Base-by-base conservation (phyloP, 2,113 vertebrate species). In the Tetraodon nigroviridis region DNA sequence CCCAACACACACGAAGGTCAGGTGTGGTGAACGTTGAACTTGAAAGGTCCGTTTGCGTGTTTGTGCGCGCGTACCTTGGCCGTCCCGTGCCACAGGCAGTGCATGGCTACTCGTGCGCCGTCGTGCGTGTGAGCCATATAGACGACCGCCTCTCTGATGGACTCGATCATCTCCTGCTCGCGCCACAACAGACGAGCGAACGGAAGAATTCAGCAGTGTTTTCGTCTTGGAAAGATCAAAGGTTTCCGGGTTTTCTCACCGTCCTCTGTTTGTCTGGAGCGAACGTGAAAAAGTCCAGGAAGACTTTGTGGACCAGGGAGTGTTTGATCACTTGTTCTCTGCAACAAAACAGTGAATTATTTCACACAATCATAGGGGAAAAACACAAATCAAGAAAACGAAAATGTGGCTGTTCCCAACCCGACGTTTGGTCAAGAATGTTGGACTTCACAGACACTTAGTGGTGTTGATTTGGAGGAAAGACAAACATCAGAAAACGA, bases 291-390 rank as follows among this genome's bases (percentile, higher is more conserved):
- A 94, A 99, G 69, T 98, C 97, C 90, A 98, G 83, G 85, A 96
- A 97, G 3, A 94, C 94, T 90, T 98, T 99, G 89, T 99, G 97
- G 13, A 99, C 96, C 80, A 98, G 61, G 13, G 97, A 97, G 68
- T 98, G 96, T 69, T 95, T 99, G 88, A 99, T 92, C 51, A 99
- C 97, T n/a, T 94, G 90, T 63, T 98, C 95, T 71, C 96, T 99
- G 86, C 78, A 67, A 69, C 10, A 70, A 17, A 67, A 15, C 22
- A 29, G 10, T 7, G 44, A 1, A 0, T 15, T 5, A 16, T 11
- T 18, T 8, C 6, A 48, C 1, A 19, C n/a, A n/a, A 11, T 8
- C 2, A n/a, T 2, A n/a, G n/a, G 20, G 19, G 3, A 20, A 48
- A 19, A 48, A 6, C 7, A 2, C n/a, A n/a, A 18, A 48, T 10